A percentile compares a stretch with the other conserved stretches of the same genome.
Conservation (phyloP, 2,113 vertebrate genomes). For the Sorex fumeus region DNA sequence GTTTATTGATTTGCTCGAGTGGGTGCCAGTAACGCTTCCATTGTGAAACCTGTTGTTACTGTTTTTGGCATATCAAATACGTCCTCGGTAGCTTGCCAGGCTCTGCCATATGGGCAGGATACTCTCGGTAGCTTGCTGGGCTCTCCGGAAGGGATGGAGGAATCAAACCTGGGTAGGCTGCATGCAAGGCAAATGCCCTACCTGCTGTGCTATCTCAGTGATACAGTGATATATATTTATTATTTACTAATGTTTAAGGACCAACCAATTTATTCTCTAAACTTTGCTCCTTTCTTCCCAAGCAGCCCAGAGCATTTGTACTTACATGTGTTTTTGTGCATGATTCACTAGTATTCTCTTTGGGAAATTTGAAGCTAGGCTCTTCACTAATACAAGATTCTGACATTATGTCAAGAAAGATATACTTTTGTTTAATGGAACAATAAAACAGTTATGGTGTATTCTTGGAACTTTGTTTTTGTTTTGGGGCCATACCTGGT, state of each 20-base stretch:
- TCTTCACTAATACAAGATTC: constrained; percentile 57
- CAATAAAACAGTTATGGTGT: constrained; percentile 63
- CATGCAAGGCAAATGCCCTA: too few species aligned
- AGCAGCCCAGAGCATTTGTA: not conserved
- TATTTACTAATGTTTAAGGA: constrained; percentile 51
- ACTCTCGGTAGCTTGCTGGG: too few species aligned
- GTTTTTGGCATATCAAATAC: too few species aligned
- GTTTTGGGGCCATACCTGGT: too few species aligned
- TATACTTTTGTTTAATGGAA: constrained; percentile 63
- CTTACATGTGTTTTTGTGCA: constrained; percentile 23
- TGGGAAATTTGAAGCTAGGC: constrained; percentile 50
- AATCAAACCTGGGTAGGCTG: too few species aligned
- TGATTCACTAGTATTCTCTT: constrained; percentile 55
- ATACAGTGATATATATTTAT: not conserved
- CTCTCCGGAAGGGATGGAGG: too few species aligned
- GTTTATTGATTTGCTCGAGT: too few species aligned
- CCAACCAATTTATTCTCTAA: not conserved
- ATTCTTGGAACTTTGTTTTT: not conserved
- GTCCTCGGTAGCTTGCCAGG: too few species aligned
- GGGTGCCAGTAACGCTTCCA: too few species aligned
- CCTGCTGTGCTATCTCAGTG: too few species aligned
- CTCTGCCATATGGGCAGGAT: too few species aligned
- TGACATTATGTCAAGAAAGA: constrained; percentile 54
- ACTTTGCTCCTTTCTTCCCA: not conserved
- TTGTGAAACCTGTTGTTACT: too few species aligned